Evolutionary conservation across 2,888 invertebrate genomes (phyloP).

Genomic region (Diarsia mendica): DNA sequence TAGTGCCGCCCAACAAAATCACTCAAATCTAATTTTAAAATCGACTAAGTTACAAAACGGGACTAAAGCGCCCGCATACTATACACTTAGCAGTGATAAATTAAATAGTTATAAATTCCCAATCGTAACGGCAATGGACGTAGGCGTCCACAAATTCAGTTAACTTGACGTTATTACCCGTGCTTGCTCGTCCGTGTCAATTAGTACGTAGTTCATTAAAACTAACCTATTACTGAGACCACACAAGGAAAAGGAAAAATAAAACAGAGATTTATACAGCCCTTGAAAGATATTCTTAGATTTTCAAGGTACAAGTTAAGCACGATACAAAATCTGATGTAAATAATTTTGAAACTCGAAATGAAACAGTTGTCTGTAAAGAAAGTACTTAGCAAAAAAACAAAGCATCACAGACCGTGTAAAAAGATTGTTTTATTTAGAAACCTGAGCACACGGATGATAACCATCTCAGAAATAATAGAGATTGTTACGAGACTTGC

Average conservation of each 20-base stretch:
- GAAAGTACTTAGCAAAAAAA: constrained; percentile 34
- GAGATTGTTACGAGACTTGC: constrained; percentile 9
- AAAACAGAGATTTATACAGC: constrained; percentile 58
- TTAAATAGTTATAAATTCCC: constrained; percentile 71
- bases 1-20: constrained; percentile 8
- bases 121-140: constrained; percentile 60
- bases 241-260: constrained; percentile 64
- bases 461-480: constrained; percentile 39
- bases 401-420: constrained; percentile 35
- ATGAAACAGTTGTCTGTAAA: constrained; percentile 28
- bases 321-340: background rate
- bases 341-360: constrained; percentile 3
- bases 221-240: constrained; percentile 64
- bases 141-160: constrained; percentile 77
- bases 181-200: constrained; percentile 76
- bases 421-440: constrained; percentile 35
- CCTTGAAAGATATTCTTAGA: constrained; percentile 22
- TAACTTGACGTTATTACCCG: constrained; percentile 76
- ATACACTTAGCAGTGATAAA: constrained; percentile 63
- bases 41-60: constrained; percentile 51
- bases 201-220: constrained; percentile 77
- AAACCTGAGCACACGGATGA: constrained; percentile 33
- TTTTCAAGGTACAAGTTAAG: constrained; percentile 8
- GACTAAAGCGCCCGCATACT: constrained; percentile 69
- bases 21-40: constrained; percentile 52